Base-by-base conservation (phyloP, 2,797 vertebrate species). In the Anomalospiza imberbis region DNA sequence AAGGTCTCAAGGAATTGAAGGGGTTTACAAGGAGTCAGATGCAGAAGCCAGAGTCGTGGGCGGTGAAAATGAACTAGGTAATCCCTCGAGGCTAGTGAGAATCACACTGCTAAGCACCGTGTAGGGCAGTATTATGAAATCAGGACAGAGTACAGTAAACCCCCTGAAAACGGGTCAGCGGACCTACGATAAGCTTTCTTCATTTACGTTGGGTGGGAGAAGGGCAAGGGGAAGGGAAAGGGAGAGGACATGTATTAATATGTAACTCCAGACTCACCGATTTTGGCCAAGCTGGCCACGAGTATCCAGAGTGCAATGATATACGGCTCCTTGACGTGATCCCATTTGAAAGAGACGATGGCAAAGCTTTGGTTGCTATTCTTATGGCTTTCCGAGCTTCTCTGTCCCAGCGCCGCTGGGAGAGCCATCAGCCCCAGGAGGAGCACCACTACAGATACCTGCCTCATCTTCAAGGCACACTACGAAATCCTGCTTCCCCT, bases 241-340 rank as follows among this genome's bases (percentile, higher is more conserved):
- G 67, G 42, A 89, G 53, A 86, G 29, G 36, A 60, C 50, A 24
- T 7, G 36, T 21, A 80, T 67, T 53, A 85, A 85, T 54, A 77
- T 6, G 21, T 51, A 94, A 84, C 91, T 82, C 42, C n/a, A 6
- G 72, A 94, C 99, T 99, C 97, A 99, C 99, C 96, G 44, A 99
- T 98, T 98, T 99, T 99, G 97, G 99, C 99, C 94, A 99, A 81
- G 97, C 99, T 99, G 96, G 98, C 98, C 95, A 99, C 99, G 20
- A 99, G 98, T 91, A 99, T 92, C 99, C 99, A 99, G 50, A 99
- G 95, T 4, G 98, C 97, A 85, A 99, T 99, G 94, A 99, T 58
- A 97, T 99, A 99, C 0, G 99, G 99, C 2, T 94, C 94, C 76
- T 98, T 94, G 34, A 99, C 99, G n/a, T 99, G 98, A 4, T 97